Evolutionary conservation across 2,888 invertebrate genomes (phyloP).

Genomic region (Anaspis maculata): DNA sequence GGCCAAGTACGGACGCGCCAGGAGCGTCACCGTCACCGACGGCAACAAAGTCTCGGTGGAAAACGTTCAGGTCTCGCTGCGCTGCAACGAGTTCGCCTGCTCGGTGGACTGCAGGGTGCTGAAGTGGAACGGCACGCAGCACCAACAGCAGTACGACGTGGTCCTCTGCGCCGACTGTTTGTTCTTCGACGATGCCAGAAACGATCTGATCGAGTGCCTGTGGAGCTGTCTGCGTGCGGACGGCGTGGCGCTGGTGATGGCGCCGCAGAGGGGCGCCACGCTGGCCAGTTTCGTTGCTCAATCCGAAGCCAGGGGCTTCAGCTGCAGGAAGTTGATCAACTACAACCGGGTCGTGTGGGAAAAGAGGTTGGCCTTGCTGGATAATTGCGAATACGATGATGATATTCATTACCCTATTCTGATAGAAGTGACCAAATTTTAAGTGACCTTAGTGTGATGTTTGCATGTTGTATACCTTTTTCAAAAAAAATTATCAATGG

Average conservation of each 20-base stretch:
- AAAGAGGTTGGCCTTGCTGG: conserved; percentile 52
- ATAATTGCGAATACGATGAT: conserved; percentile 55
- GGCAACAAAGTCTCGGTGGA: conserved; percentile 69
- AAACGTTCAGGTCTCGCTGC: conserved; percentile 59
- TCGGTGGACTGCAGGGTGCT: conserved; percentile 47
- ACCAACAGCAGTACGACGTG: conserved; percentile 53
- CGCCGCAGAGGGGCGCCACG: conserved; percentile 65
- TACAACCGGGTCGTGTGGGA: conserved; percentile 63
- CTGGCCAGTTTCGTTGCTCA: conserved; percentile 59
- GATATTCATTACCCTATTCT: conserved; percentile 66
- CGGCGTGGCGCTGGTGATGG: conserved; percentile 66
- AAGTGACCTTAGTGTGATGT: conserved; percentile 38
- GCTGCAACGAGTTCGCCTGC: conserved; percentile 52
- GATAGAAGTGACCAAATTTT: conserved; percentile 51
- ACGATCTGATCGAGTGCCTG: conserved; percentile 59
- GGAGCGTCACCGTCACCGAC: conserved; percentile 63
- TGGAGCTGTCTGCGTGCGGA: conserved; percentile 51
- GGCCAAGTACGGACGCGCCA: conserved; percentile 58
- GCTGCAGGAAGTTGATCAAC: conserved; percentile 48
- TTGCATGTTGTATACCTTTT: conserved; percentile 10
- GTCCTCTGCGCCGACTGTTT: conserved; percentile 73
- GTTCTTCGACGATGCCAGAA: conserved; percentile 66
- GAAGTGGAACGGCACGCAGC: conserved; percentile 46
- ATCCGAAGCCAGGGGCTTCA: conserved; percentile 51
- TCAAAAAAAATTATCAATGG: conserved; percentile 11